Conservation (phyloP, 2,888 invertebrate genomes). For the Spodoptera littoralis region DNA sequence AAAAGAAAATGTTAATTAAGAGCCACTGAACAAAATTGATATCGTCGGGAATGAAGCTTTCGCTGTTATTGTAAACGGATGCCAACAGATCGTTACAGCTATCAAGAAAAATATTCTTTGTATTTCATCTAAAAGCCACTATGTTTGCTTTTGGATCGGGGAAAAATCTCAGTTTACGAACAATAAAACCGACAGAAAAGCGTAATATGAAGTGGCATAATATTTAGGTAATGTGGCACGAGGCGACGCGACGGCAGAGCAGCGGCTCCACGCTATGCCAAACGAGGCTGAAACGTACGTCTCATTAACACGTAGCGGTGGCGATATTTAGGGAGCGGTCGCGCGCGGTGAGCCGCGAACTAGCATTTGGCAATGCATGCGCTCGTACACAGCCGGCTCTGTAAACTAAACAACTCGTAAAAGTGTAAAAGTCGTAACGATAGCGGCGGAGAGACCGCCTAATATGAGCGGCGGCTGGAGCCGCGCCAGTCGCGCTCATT, state of each 20-base stretch:
- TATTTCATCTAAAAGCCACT: slow-evolving; percentile 49
- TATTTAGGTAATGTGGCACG: slow-evolving; percentile 62
- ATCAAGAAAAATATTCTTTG: slow-evolving; percentile 55
- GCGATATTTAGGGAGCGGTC: slow-evolving; percentile 80
- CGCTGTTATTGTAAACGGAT: slow-evolving; percentile 81
- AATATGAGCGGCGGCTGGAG: slow-evolving; percentile 87
- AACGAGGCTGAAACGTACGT: slow-evolving; percentile 81
- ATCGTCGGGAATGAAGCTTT: slow-evolving; percentile 80
- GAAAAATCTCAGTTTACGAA: slow-evolving; percentile 35
- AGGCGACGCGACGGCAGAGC: slow-evolving; percentile 30
- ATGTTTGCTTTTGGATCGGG: slow-evolving; percentile 23
- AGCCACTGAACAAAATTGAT: slow-evolving; percentile 87
- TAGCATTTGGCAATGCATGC: slow-evolving; percentile 86
- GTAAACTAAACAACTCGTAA: slow-evolving; percentile 88
- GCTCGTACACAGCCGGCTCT: slow-evolving; percentile 77
- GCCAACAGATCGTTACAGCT: slow-evolving; percentile 70
- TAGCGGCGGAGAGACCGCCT: slow-evolving; percentile 82
- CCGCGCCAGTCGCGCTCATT: slow-evolving; percentile 86
- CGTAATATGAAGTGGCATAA: slow-evolving; percentile 50
- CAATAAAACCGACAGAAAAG: slow-evolving; percentile 43
- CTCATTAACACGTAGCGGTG: slow-evolving; percentile 84
- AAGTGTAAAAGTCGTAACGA: slow-evolving; percentile 89
- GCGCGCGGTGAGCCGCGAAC: slow-evolving; percentile 87
- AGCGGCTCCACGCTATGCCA: slow-evolving; percentile 70
- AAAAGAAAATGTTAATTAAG: slow-evolving; percentile 89